Evolutionary conservation across 2,888 invertebrate species (phyloP).

Genomic region (Clivina fossor): DNA sequence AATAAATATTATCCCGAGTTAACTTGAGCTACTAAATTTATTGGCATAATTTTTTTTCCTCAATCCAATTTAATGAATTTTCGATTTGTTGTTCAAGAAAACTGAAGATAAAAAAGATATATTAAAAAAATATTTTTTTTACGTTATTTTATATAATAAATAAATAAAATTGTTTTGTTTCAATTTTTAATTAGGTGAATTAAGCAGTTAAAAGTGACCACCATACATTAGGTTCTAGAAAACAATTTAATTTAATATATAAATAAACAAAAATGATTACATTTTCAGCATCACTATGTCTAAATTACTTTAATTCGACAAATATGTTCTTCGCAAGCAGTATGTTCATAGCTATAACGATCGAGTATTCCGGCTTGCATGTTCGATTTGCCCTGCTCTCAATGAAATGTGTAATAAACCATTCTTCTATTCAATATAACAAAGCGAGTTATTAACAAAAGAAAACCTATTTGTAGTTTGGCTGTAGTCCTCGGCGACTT

Average conservation of each 20-base stretch:
- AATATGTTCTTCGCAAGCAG: conserved; percentile 16
- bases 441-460: not conserved
- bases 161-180: too few species aligned
- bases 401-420: not conserved
- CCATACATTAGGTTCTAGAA: not conserved
- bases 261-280: not conserved
- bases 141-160: too few species aligned
- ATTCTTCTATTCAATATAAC: not conserved
- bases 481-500: conserved; percentile 46
- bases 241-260: not conserved
- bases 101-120: too few species aligned
- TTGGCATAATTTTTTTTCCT: too few species aligned
- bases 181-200: too few species aligned
- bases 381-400: conserved; percentile 6
- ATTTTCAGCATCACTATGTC: conserved; percentile 1
- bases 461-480: conserved; percentile 13
- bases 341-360: conserved; percentile 6
- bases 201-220: too few species aligned
- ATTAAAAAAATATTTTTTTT: too few species aligned
- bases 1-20: too few species aligned
- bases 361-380: conserved; percentile 14
- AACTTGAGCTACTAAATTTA: too few species aligned
- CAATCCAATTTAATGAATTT: too few species aligned
- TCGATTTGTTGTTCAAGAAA: too few species aligned
- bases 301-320: conserved; percentile 9